Conservation (phyloP, 2,113 vertebrate genomes). For the Rhinoptilus africanus region DNA sequence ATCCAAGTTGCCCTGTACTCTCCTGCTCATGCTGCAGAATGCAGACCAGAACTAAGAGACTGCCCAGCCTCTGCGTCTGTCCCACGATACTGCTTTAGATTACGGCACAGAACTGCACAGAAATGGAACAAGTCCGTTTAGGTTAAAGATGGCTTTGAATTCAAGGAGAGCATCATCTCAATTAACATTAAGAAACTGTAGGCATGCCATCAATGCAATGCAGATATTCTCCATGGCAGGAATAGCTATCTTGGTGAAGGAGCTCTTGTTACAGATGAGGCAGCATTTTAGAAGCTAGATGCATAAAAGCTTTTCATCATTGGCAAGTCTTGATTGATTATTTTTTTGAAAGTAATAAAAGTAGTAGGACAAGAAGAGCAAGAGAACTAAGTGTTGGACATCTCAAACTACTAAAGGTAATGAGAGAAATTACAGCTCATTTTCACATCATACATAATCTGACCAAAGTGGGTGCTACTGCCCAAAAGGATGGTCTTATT, state of each 20-base stretch:
- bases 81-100: neutral
- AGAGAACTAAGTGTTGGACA: neutral
- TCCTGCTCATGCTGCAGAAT: neutral
- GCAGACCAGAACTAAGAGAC: neutral
- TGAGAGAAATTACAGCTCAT: neutral
- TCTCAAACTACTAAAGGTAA: neutral
- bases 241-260: neutral
- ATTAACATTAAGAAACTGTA: neutral
- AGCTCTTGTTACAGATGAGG: constrained; percentile 2
- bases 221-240: neutral
- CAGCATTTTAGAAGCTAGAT: constrained; percentile 1
- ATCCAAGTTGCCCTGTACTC: neutral
- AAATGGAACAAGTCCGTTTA: neutral
- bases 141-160: neutral
- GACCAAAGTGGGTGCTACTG: neutral
- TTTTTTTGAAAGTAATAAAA: neutral
- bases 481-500: neutral
- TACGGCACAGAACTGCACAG: neutral
- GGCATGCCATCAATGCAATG: neutral
- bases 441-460: neutral
- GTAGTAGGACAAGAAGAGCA: neutral
- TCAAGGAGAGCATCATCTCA: neutral
- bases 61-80: accelerated
- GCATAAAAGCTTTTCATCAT: neutral
- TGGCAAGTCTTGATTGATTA: neutral